phyloP scores from a whole-genome alignment of 2,797 vertebrate genomes.

The Diplodus puntazzo region DNA sequence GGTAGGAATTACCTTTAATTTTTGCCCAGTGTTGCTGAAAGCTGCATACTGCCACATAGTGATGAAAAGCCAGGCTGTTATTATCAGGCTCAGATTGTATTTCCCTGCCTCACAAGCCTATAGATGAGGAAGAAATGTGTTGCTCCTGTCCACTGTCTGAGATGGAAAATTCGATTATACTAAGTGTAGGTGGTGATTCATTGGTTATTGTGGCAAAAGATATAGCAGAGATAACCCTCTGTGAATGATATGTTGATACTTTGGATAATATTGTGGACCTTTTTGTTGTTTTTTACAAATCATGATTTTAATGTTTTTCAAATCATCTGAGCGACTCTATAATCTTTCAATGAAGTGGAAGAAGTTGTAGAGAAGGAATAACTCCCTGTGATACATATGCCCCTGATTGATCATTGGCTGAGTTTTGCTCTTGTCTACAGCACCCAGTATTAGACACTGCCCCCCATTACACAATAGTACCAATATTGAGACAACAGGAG shows the following conservation, averaged over 20 bases:
- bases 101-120: background rate
- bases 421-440: background rate
- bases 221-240: background rate
- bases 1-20: conserved; percentile 6
- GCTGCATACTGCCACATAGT: background rate
- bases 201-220: background rate
- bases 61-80: background rate
- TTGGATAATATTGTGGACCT: background rate
- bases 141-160: background rate
- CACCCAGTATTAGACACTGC: background rate
- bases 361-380: background rate
- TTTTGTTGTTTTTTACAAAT: background rate
- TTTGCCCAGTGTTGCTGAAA: conserved; percentile 9
- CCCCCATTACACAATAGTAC: background rate
- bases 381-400: background rate
- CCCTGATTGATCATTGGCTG: background rate
- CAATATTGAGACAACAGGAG: background rate
- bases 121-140: background rate
- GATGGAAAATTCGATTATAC: background rate
- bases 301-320: background rate
- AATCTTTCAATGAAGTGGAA: background rate
- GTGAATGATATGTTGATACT: background rate
- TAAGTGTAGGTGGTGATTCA: background rate
- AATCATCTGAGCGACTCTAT: background rate
- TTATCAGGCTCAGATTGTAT: background rate